Conservation (phyloP, 2,113 vertebrate genomes). For the Scolopax mira region DNA sequence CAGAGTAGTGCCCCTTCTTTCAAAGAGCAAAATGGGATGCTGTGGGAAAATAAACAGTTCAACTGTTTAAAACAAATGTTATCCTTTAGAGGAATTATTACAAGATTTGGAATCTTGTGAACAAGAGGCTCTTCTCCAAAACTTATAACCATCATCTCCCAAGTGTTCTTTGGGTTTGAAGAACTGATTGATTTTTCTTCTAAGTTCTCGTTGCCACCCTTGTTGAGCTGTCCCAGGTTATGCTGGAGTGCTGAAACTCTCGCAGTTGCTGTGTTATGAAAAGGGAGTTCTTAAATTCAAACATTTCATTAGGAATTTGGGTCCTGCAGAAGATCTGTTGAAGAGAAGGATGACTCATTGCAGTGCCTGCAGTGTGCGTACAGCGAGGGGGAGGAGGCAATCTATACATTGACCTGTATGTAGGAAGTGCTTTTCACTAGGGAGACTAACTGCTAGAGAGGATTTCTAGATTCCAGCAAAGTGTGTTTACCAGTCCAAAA, state of each 20-base stretch:
- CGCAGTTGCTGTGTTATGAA: background rate
- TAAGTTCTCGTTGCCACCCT: background rate
- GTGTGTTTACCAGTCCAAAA: background rate
- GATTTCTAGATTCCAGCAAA: background rate
- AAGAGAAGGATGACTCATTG: background rate
- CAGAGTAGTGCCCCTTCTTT: background rate
- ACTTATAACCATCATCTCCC: background rate
- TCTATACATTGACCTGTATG: rapidly evolving
- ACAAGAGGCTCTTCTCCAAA: background rate
- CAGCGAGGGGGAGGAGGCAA: background rate
- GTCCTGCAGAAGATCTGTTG: background rate
- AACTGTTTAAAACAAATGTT: background rate
- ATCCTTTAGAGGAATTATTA: background rate
- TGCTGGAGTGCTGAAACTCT: background rate
- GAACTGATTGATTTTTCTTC: background rate
- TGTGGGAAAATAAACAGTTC: background rate
- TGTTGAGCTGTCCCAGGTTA: background rate
- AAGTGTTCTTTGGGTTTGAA: background rate
- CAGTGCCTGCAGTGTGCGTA: background rate
- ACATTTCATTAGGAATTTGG: background rate
- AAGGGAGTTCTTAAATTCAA: background rate
- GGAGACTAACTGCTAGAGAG: background rate
- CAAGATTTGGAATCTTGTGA: background rate
- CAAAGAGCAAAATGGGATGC: background rate
- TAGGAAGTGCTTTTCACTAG: background rate